These are phyloP conservation scores for Rhynchopsitta pachyrhyncha DNA, from an alignment of 2,113 vertebrate species.

Conservation along the genomic window DNA sequence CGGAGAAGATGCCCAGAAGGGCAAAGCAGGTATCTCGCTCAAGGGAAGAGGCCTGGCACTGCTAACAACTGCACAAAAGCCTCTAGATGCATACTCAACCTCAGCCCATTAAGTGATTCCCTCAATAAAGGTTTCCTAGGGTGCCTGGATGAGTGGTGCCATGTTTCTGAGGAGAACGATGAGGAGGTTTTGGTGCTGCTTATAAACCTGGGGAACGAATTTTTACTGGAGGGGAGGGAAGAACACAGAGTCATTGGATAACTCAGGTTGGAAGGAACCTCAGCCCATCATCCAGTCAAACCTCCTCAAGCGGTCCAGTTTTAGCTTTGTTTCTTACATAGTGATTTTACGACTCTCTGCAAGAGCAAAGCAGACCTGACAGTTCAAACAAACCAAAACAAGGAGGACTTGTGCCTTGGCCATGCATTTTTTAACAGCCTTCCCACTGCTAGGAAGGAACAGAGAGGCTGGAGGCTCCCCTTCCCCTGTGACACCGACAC, in stretches of 20 bases:
- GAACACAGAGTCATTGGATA: not conserved
- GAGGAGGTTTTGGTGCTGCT: not conserved
- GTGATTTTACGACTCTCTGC: not conserved
- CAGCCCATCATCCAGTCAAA: not conserved
- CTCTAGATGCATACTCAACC: not conserved
- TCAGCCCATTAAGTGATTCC: not conserved
- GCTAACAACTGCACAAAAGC: not conserved
- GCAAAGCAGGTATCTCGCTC: not conserved
- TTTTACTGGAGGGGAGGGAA: not conserved
- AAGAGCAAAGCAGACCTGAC: not conserved
- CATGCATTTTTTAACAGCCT: rapidly evolving
- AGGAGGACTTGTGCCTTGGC: not conserved
- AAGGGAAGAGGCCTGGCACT: not conserved
- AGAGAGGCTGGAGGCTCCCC: not conserved
- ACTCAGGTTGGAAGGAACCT: not conserved
- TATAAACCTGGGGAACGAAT: not conserved
- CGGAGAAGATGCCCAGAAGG: not conserved
- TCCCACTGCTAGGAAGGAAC: not conserved
- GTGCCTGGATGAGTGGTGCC: not conserved
- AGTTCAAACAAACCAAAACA: not conserved
- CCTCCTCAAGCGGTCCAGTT: not conserved
- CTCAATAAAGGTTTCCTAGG: not conserved
- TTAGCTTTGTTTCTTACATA: not conserved
- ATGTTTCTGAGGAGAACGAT: not conserved
- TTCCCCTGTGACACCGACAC: not conserved